Base-by-base conservation (phyloP, 2,888 invertebrate genomes). In the Tigriopus californicus region DNA sequence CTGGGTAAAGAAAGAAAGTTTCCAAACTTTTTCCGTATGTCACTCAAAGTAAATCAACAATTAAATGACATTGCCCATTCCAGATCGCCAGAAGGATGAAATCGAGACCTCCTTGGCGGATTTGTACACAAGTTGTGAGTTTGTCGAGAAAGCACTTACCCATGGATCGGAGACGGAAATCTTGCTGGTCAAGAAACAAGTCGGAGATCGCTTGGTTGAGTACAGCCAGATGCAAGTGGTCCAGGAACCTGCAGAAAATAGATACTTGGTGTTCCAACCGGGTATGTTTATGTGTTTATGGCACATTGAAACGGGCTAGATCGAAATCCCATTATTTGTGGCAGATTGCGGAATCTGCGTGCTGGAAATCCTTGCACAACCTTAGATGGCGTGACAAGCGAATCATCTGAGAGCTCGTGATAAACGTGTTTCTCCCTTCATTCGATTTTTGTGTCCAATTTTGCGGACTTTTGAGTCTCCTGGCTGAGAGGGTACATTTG, bases 141-240 rank as follows among this genome's bases (percentile, higher is more conserved):
- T 74, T 61, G 73, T 74, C 4, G 72, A 74, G 62, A 72, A 72
- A 49, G 72, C 74, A 1, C 65, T 75, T n/a, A 67, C 68, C 46
- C 69, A 70, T 62, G 72, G 73, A 42, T 71, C 68, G 62, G 73
- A 72, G 62, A 73, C 72, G 22, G 74, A 74, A 63, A 69, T 74
- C 46, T 67, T 75, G 18, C 67, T 75, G 54, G 71, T 74, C 42
- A 72, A 71, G 65, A 75, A 74, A 62, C 74, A 75, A 65, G 70
- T 74, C 67, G 67, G 69, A 2, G 72, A 72, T 54, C 69, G 72
- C 58, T 66, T 74, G 46, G 67, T 70, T 58, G 70, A 72, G 61
- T 68, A 72, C 63, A 67, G 67, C 57, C 65, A 63, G 25, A 65
- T 65, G 62, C 62, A 65, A 41, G 63, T 66, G 41, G 66, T 65